These are phyloP conservation scores for Halcyon senegalensis DNA, from an alignment of 2,113 vertebrate genomes.

Conservation along the genomic window DNA sequence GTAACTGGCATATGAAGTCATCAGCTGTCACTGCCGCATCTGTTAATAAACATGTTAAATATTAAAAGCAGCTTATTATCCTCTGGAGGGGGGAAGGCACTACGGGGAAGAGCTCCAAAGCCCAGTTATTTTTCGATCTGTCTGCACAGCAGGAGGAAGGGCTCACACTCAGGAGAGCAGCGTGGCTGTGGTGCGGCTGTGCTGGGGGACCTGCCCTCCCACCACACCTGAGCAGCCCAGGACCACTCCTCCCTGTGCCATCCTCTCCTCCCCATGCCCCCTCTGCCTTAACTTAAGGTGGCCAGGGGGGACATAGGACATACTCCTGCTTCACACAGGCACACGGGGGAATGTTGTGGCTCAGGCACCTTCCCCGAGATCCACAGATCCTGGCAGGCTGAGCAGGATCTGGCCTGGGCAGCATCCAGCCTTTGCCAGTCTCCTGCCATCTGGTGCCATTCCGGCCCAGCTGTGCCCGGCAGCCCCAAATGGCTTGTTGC, in stretches of 20 bases:
- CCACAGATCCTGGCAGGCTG: fast-evolving
- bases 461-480: fast-evolving
- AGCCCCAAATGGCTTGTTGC: not conserved
- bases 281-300: not conserved
- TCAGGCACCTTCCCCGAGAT: not conserved
- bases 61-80: conserved; percentile 63
- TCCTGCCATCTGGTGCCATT: not conserved
- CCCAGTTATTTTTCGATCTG: not conserved
- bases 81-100: not conserved
- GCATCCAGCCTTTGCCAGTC: not conserved
- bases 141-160: not conserved
- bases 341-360: fast-evolving
- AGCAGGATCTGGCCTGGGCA: not conserved
- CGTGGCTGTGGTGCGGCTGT: fast-evolving
- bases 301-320: fast-evolving
- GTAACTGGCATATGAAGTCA: conserved; percentile 49
- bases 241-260: fast-evolving
- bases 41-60: conserved; percentile 62
- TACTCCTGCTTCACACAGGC: fast-evolving
- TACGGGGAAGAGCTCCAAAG: not conserved
- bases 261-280: not conserved
- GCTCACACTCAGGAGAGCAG: not conserved
- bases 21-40: conserved; percentile 50
- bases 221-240: not conserved
- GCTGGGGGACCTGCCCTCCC: not conserved